Conservation (phyloP, 2,113 vertebrate species). For the Cheilinus undulatus region DNA sequence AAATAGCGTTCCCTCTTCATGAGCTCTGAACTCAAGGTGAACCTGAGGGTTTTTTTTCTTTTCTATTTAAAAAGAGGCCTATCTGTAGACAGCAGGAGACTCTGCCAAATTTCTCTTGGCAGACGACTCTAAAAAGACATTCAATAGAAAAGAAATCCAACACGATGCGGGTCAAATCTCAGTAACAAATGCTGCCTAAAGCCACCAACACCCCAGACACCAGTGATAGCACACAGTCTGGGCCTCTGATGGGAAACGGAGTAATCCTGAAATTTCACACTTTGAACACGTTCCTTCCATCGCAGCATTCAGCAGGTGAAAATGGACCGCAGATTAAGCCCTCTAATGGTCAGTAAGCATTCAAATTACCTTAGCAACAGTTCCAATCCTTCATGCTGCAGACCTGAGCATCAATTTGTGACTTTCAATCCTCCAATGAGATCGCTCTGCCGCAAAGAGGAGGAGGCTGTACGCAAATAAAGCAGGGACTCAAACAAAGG, state of each 20-base stretch:
- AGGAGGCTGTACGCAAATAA: conserved; percentile 54
- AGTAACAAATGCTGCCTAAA: conserved; percentile 61
- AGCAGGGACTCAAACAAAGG: conserved; percentile 73
- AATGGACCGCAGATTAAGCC: conserved; percentile 43
- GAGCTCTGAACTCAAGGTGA: conserved; percentile 77
- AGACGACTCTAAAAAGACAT: conserved; percentile 48
- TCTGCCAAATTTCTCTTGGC: conserved; percentile 68
- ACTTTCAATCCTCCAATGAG: conserved; percentile 74
- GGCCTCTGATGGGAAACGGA: conserved; percentile 56
- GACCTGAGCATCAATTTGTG: conserved; percentile 48
- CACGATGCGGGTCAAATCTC: conserved; percentile 58
- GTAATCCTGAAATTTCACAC: conserved; percentile 58
- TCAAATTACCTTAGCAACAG: conserved; percentile 76
- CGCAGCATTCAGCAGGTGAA: conserved; percentile 50
- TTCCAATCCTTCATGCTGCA: conserved; percentile 57
- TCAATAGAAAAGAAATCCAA: conserved; percentile 48
- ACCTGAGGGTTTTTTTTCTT: conserved; percentile 48
- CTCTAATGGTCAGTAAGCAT: conserved; percentile 56
- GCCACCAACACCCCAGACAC: conserved; percentile 49
- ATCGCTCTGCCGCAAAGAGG: conserved; percentile 46
- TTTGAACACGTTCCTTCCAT: conserved; percentile 41
- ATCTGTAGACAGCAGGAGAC: conserved; percentile 50
- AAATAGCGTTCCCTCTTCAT: conserved; percentile 46
- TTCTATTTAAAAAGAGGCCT: conserved; percentile 40
- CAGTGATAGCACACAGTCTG: conserved; percentile 52